Percentiles rank a stretch among this genome's conserved stretches.
Conservation (phyloP, 2,888 invertebrate genomes). For the Lithophane ornitopus region DNA sequence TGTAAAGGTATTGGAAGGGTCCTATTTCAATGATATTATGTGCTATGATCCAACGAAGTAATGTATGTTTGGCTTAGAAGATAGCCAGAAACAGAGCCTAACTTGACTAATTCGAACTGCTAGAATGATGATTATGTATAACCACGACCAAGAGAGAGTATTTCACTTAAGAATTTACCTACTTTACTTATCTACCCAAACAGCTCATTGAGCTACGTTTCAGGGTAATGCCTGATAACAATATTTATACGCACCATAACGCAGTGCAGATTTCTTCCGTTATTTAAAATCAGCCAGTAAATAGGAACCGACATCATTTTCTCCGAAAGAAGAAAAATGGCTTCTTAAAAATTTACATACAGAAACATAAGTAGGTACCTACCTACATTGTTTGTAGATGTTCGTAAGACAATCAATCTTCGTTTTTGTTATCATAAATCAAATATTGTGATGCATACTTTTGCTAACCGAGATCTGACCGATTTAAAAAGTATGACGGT, state of each 20-base stretch:
- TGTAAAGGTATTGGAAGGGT: not conserved
- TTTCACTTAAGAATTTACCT: not conserved
- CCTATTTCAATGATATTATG: conserved; percentile 1
- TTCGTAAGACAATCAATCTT: conserved; percentile 45
- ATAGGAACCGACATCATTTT: not conserved
- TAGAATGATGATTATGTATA: not conserved
- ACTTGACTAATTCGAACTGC: not conserved
- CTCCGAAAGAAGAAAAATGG: not conserved
- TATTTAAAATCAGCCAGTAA: not conserved
- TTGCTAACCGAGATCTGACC: conserved; percentile 24
- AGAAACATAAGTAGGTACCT: conserved; percentile 1
- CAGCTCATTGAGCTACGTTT: conserved; percentile 2
- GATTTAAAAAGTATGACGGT: conserved; percentile 32
- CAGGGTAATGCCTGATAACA: conserved; percentile 18
- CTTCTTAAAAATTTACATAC: not conserved
- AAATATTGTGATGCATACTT: conserved; percentile 52
- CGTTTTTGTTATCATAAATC: conserved; percentile 41
- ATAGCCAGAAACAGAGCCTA: not conserved
- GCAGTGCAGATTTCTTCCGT: not conserved
- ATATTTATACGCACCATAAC: conserved; percentile 8
- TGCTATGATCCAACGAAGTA: not conserved
- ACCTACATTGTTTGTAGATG: not conserved
- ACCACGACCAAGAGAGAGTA: not conserved
- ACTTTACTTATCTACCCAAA: conserved; percentile 13
- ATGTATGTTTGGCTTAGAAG: not conserved